Percentiles rank a stretch among this genome's conserved stretches.
Conservation (phyloP, 2,113 vertebrate genomes). For the Tichodroma muraria region DNA sequence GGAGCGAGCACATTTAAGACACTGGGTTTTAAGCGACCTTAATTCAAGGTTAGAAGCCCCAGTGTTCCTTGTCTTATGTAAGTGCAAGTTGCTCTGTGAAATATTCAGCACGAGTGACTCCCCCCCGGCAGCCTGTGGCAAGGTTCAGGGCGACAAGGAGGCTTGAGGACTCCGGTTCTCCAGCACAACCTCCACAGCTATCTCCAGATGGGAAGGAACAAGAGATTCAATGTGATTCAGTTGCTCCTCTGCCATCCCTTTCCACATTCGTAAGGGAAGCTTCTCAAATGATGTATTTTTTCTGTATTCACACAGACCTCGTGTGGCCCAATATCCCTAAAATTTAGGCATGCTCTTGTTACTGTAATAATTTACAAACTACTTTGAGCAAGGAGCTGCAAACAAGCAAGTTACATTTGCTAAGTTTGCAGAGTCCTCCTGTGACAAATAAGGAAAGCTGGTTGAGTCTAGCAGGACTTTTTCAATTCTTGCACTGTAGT, state of each 20-base stretch:
- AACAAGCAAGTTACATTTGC: neutral
- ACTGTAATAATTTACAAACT: neutral
- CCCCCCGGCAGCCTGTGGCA: neutral
- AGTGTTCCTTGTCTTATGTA: neutral
- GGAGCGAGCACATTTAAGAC: neutral
- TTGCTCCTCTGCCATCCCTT: neutral
- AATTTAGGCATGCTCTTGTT: neutral
- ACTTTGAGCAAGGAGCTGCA: neutral
- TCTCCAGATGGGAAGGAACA: neutral
- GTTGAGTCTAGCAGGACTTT: neutral
- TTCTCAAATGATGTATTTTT: neutral
- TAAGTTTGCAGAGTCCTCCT: neutral
- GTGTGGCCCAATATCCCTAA: neutral
- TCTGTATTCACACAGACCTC: neutral
- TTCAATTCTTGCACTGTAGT: neutral
- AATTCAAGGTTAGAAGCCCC: neutral
- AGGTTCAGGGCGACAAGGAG: neutral
- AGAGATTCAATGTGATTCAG: neutral
- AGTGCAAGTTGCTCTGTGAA: neutral
- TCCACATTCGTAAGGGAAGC: neutral
- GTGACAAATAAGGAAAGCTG: neutral
- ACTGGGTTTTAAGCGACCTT: neutral
- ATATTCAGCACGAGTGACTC: neutral
- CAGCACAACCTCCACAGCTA: neutral
- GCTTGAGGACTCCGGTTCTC: neutral